Evolutionary conservation across 2,888 invertebrate species (phyloP), one percentile per base, ranked within the genome.

Genomic region (Agriopis marginaria): DNA sequence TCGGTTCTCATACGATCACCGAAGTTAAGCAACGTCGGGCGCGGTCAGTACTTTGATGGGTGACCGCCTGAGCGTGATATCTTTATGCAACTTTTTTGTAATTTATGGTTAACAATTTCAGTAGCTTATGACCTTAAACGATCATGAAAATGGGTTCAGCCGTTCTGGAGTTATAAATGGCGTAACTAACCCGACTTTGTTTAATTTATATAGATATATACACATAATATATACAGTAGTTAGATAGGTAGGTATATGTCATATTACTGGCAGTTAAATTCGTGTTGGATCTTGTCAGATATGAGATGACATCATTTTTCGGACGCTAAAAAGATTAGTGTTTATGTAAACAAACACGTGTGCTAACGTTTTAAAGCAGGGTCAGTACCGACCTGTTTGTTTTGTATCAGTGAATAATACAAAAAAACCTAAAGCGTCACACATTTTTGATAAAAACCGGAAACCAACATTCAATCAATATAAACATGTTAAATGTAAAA

Each of bases 321-420:
- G 78, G 80, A 81, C 77, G 83, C 80, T 86, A 86, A 88, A 86
- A 87, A 87, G 86, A 91, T 92, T 91, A 90, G 85, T 89, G 90
- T 89, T 89, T 84, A 85, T 83, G 89, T 89, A 92, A 92, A 92
- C 89, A 92, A 83, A 85, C 78, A 79, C 67, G 74, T 77, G 73
- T 79, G 81, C 79, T 82, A 79, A 77, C 80, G 79, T 82, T 83
- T 82, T 82, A 75, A 81, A 81, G 82, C 80, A 79, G 77, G 76
- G 78, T 82, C 79, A 82, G 72, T 77, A 74, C 75, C 68, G 44
- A 32, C 59, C 53, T 59, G 58, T 63, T 68, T 63, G 47, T 58
- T 53, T 68, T 51, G 75, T 72, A 59, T 75, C 72, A 68, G 67
- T 69, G 70, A 77, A 76, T 80, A 72, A 62, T 72, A 75, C 61